Evolutionary conservation across 2,888 invertebrate genomes (phyloP).

Genomic region (Aethes cnicana): DNA sequence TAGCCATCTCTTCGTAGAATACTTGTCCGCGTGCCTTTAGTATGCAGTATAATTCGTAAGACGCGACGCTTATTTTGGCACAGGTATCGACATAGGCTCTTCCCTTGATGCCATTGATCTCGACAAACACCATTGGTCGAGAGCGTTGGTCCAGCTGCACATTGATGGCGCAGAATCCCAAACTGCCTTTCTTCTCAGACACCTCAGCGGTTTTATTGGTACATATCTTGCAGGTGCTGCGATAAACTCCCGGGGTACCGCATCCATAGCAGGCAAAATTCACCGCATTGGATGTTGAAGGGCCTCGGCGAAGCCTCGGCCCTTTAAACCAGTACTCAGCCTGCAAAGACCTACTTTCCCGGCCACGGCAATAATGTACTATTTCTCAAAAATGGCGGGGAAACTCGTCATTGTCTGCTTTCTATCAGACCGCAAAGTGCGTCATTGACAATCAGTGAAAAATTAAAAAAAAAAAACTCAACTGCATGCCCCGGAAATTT

Average conservation of each 20-base stretch:
- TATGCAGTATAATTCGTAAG: neutral
- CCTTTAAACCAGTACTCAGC: no score
- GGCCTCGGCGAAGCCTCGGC: no score
- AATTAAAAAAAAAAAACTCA: no score
- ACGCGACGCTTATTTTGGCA: slow-evolving; percentile 21
- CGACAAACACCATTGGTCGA: slow-evolving; percentile 12
- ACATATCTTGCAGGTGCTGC: slow-evolving; percentile 5
- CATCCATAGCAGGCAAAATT: slow-evolving; percentile 22
- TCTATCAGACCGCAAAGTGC: no score
- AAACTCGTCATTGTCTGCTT: no score
- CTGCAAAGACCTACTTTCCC: no score
- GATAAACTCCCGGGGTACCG: slow-evolving; percentile 19
- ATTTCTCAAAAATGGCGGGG: no score
- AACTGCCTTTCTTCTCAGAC: neutral
- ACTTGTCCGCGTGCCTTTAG: slow-evolving; percentile 4
- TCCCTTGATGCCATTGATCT: slow-evolving; percentile 8
- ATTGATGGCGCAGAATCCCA: slow-evolving; percentile 9
- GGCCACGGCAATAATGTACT: no score
- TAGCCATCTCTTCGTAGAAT: slow-evolving; percentile 7
- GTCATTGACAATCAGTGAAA: no score
- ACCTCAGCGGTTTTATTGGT: neutral
- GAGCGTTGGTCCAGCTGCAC: neutral
- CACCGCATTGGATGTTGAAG: neutral
- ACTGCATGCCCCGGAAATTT: no score
- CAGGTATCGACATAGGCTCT: slow-evolving; percentile 22